These are phyloP conservation scores for Zaprionus ornatus DNA, from an alignment of 1,140 invertebrate genomes.

Conservation along the genomic window DNA sequence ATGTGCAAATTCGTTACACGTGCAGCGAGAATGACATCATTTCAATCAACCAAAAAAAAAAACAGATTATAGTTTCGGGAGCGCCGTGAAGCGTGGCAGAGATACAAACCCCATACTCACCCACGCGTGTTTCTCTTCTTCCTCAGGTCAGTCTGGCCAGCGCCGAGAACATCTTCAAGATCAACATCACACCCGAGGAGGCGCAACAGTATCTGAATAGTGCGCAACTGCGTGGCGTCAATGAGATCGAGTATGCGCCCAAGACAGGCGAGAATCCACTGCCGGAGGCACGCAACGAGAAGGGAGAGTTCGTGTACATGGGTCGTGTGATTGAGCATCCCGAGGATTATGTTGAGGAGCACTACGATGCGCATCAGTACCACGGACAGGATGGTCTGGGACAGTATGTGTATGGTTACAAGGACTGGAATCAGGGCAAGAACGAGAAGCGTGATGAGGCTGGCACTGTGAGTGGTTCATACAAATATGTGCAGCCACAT, in stretches of 20 bases:
- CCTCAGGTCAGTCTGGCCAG: constrained; percentile 59
- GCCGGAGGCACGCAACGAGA: constrained; percentile 84
- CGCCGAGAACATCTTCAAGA: constrained; percentile 84
- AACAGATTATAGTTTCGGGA: constrained; percentile 1
- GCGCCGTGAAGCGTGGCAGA: constrained; percentile 28
- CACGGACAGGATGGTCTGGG: constrained; percentile 88
- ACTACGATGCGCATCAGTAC: constrained; percentile 87
- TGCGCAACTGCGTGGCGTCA: constrained; percentile 68
- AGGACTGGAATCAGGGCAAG: constrained; percentile 87
- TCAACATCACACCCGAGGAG: constrained; percentile 87
- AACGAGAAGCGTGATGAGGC: constrained; percentile 83
- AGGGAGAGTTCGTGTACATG: constrained; percentile 86
- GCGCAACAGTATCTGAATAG: constrained; percentile 85
- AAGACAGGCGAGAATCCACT: constrained; percentile 84
- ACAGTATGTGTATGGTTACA: constrained; percentile 87
- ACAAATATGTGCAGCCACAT: constrained; percentile 82
- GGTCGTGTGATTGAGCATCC: constrained; percentile 86
- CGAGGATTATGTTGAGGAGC: constrained; percentile 87
- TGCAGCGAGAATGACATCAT: constrained; percentile 41
- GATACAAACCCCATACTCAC: constrained; percentile 13
- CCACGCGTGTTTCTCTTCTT: constrained; percentile 10
- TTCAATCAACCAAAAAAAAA: not conserved
- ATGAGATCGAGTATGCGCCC: constrained; percentile 84
- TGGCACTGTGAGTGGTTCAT: constrained; percentile 77
- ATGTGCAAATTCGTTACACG: constrained; percentile 43